phyloP scores from a whole-genome alignment of 2,888 invertebrate genomes.

The Parnassius apollo region DNA sequence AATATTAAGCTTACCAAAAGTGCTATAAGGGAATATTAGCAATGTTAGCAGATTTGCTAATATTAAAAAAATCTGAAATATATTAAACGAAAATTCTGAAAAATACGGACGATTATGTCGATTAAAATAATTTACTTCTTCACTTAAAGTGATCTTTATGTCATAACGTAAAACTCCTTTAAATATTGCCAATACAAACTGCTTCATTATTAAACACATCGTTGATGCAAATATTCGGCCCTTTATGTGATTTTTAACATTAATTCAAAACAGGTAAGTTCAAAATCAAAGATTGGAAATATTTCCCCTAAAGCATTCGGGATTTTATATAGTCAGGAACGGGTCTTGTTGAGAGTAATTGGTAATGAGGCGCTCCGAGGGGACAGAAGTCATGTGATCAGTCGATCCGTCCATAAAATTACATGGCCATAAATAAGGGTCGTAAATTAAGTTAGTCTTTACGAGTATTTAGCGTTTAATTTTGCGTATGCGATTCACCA shows the following conservation, averaged over 20 bases:
- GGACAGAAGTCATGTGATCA: slow-evolving; percentile 28
- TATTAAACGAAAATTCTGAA: no score
- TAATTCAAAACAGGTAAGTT: neutral
- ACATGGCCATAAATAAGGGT: slow-evolving; percentile 39
- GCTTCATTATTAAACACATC: slow-evolving; percentile 2
- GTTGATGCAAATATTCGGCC: slow-evolving; percentile 11
- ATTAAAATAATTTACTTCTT: no score
- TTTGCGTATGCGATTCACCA: slow-evolving; percentile 1
- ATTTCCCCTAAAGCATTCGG: slow-evolving; percentile 36
- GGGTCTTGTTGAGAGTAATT: slow-evolving; percentile 60
- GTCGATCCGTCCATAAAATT: slow-evolving; percentile 34
- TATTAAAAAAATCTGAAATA: no score
- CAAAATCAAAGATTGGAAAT: slow-evolving; percentile 13
- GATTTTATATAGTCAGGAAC: slow-evolving; percentile 31
- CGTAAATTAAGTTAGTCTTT: slow-evolving; percentile 37
- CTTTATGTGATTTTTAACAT: neutral
- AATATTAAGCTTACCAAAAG: no score
- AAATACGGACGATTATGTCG: no score
- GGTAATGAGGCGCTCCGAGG: slow-evolving; percentile 43
- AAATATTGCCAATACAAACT: slow-evolving; percentile 32
- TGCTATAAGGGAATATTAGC: no score
- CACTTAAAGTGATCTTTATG: neutral
- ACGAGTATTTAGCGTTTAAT: slow-evolving; percentile 25
- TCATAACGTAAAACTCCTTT: slow-evolving; percentile 23
- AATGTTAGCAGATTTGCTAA: no score